Evolutionary conservation across 2,113 vertebrate genomes (phyloP).

Genomic region (Pteruthius melanotis): DNA sequence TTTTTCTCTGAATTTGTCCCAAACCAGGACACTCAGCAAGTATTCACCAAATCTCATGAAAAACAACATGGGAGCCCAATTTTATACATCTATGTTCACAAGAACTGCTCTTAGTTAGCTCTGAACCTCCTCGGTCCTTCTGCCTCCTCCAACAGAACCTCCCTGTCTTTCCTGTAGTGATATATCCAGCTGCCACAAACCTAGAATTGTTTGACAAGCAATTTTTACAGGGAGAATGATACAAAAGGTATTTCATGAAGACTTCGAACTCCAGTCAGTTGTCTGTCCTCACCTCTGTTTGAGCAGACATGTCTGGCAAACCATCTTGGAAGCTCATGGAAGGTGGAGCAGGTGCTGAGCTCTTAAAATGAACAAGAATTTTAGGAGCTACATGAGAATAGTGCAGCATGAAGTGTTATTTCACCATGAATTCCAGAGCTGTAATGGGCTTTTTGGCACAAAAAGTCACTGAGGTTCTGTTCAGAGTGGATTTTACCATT

Average conservation of each 20-base stretch:
- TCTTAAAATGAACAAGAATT: background rate
- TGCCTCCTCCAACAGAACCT: background rate
- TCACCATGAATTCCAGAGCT: background rate
- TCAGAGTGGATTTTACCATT: background rate
- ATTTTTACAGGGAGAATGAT: background rate
- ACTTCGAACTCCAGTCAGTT: background rate
- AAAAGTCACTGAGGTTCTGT: background rate
- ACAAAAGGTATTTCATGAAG: background rate
- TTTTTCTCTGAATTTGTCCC: too few relatives aligned
- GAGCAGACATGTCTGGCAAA: background rate
- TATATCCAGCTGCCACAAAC: background rate
- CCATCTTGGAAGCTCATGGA: background rate
- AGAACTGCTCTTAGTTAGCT: background rate
- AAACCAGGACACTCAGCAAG: too few relatives aligned
- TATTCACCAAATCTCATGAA: background rate
- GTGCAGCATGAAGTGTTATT: background rate
- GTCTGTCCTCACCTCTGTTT: background rate
- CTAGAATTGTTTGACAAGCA: background rate
- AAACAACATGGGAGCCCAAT: background rate
- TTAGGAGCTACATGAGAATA: background rate
- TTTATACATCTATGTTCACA: background rate
- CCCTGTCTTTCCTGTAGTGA: background rate
- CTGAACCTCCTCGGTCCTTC: background rate
- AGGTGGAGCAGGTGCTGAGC: conserved; percentile 2
- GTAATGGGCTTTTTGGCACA: conserved; percentile 4